Evolutionary conservation across 2,797 vertebrate genomes (phyloP), one percentile per base, ranked within the genome.

Genomic region (Malacoraja senta): DNA sequence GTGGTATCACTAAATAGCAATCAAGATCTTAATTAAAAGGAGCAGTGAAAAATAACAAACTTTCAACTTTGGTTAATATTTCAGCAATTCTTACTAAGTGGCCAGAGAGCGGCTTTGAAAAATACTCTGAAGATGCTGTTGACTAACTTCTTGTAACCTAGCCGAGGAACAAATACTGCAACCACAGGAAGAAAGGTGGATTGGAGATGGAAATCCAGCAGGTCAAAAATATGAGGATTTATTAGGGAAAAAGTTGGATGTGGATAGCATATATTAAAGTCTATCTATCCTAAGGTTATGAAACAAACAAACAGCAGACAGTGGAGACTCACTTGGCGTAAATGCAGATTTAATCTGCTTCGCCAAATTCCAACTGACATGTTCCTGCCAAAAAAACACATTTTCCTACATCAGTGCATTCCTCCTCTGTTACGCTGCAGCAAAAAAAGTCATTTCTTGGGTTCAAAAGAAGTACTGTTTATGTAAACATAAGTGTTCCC

Each of bases 391-490:
- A 92, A 92, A 91, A 74, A 35, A 53, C 63, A 91, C 21, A 92
- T 76, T 92, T 76, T 92, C 90, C 90, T 76, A 76, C 90, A 76
- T 92, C 26, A 92, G 90, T 92, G 44, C 71, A 92, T 92, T 92
- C 72, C 44, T 92, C 58, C 44, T 53, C 71, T 58, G 24, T 53
- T 92, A 92, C 4, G 71, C 90, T 92, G 35, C 26, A 74, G 90
- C 35, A 76, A 92, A 91, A 78, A 74, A n/a, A 92, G 71, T 53
- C 90, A 92, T 19, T 53, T 92, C 71, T 74, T 92, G 71, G 71
- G 90, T 92, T 92, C 90, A 92, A 92, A 92, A 29, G 71, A 74
- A 92, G 90, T 92, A 92, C 38, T 92, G 65, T 92, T 92, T 92
- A 76, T 58, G 38, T 76, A 92, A 92, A 92, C 90, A 92, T 76